These are phyloP conservation scores for Apis dorsata DNA, from an alignment of 1,140 invertebrate genomes.

Conservation along the genomic window DNA sequence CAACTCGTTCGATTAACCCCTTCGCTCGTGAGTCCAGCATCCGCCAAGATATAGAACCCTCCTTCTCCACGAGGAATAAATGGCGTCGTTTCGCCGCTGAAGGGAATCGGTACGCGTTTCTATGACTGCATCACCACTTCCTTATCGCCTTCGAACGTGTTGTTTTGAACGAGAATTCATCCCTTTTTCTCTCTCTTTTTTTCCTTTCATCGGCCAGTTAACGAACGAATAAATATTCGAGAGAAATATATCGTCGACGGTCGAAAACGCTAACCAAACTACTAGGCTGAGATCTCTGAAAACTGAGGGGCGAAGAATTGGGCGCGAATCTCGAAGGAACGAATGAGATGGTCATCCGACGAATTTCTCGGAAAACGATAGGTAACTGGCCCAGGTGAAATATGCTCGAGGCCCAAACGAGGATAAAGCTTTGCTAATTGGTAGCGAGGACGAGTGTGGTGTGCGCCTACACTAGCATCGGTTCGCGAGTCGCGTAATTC, in stretches of 20 bases:
- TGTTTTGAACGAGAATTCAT: too few species aligned
- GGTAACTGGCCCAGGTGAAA: constrained; percentile 44
- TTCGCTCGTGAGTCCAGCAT: constrained; percentile 17
- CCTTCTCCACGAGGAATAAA: neutral
- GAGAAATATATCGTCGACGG: too few species aligned
- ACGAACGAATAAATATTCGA: too few species aligned
- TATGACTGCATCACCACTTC: too few species aligned
- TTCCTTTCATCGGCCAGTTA: too few species aligned
- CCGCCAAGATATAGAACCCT: neutral
- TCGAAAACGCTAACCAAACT: too few species aligned
- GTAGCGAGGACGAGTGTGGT: constrained; percentile 60
- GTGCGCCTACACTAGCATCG: constrained; percentile 50
- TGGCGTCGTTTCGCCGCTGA: constrained; percentile 51
- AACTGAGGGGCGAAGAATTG: too few species aligned
- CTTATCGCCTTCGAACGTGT: too few species aligned
- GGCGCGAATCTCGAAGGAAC: neutral
- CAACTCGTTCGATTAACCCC: constrained; percentile 27
- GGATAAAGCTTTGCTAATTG: constrained; percentile 70
- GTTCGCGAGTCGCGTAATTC: constrained; percentile 65
- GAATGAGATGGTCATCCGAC: constrained; percentile 27
- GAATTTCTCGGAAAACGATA: constrained; percentile 57
- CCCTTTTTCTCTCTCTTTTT: too few species aligned
- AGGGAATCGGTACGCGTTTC: constrained; percentile 18
- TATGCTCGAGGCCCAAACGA: constrained; percentile 29
- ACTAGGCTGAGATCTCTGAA: too few species aligned